Evolutionary conservation across 2,797 vertebrate species (phyloP).

Genomic region (Silurus lanzhouensis): DNA sequence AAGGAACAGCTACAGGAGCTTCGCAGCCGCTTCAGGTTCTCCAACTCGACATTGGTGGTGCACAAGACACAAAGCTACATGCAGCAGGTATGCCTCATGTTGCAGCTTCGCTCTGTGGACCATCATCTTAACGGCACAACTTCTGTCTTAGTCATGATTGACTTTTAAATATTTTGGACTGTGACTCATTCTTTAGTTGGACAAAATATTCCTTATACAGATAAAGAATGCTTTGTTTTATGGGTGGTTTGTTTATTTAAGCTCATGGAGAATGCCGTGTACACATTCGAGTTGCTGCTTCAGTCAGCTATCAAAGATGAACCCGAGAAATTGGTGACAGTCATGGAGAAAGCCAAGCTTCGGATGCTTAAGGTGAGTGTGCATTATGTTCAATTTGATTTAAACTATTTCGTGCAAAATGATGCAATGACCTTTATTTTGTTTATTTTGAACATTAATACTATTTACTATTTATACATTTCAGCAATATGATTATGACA

Average conservation of each 20-base stretch:
- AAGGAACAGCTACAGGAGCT: constrained; percentile 79
- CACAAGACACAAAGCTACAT: constrained; percentile 81
- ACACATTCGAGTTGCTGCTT: constrained; percentile 79
- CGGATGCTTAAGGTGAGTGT: constrained; percentile 81
- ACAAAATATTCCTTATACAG: not conserved
- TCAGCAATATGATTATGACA: constrained; percentile 95
- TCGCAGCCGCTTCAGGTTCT: constrained; percentile 78
- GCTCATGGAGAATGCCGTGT: constrained; percentile 82
- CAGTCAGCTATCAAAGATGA: constrained; percentile 68
- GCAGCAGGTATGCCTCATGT: constrained; percentile 75
- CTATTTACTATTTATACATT: constrained; percentile 22
- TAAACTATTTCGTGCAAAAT: not conserved
- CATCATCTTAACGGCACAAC: not conserved
- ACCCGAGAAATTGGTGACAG: constrained; percentile 63
- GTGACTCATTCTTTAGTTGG: constrained; percentile 14
- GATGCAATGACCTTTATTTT: not conserved
- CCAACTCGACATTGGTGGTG: constrained; percentile 73
- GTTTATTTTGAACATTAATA: not conserved
- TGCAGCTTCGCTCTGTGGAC: not conserved
- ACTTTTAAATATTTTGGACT: not conserved
- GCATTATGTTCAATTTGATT: not conserved
- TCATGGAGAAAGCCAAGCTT: constrained; percentile 82
- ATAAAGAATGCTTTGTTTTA: not conserved
- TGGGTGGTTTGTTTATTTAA: constrained; percentile 55
- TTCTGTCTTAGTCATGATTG: not conserved